These are phyloP conservation scores for Mallotus villosus DNA, from an alignment of 2,797 vertebrate genomes.

Conservation along the genomic window DNA sequence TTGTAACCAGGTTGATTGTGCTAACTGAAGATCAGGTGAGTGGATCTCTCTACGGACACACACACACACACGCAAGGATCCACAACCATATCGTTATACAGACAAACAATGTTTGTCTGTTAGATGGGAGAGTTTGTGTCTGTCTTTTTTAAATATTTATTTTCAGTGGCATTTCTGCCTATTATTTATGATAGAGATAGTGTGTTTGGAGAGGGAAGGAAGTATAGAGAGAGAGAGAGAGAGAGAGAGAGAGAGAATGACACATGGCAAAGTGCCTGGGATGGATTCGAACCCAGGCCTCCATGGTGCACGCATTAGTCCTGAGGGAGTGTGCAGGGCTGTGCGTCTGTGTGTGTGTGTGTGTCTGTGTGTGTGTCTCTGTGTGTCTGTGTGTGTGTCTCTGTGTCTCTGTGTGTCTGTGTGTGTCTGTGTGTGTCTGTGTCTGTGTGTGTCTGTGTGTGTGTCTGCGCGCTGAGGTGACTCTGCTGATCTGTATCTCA, in stretches of 20 bases:
- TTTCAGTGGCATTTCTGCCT: too few relatives aligned
- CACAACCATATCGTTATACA: too few relatives aligned
- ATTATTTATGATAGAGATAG: not conserved
- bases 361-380: too few relatives aligned
- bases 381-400: too few relatives aligned
- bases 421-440: not conserved
- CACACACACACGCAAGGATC: not conserved
- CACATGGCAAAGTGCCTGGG: too few relatives aligned
- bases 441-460: not conserved
- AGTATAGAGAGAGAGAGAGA: not conserved
- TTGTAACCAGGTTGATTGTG: conserved; percentile 96
- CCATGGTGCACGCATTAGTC: conserved; percentile 54
- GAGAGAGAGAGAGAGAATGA: too few relatives aligned
- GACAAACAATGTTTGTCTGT: not conserved
- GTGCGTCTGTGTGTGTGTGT: conserved; percentile 4
- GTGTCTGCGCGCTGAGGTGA: not conserved
- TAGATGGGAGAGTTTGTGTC: too few relatives aligned
- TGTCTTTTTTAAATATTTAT: too few relatives aligned
- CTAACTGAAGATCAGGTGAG: conserved; percentile 99
- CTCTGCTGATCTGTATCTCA: conserved; percentile 74
- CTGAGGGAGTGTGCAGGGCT: not conserved
- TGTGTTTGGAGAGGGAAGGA: not conserved
- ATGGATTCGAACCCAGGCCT: too few relatives aligned
- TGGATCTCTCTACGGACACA: not conserved
- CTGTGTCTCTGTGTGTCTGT: conserved; percentile 3